Evolutionary conservation across 2,888 invertebrate genomes (phyloP).

Genomic region (Amitus sp.): DNA sequence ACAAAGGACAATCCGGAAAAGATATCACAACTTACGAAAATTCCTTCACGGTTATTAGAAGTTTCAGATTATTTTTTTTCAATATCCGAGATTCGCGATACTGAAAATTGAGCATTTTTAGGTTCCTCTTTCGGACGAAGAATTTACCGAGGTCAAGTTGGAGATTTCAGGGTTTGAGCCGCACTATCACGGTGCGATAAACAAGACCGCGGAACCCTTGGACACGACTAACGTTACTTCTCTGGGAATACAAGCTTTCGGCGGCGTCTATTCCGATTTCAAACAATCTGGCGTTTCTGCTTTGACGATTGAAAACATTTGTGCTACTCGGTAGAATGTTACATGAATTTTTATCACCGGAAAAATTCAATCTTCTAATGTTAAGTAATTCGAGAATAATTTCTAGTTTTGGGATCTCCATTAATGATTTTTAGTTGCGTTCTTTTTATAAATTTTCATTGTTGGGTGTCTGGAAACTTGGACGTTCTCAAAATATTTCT

Average conservation of each 20-base stretch:
- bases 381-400: too few species aligned
- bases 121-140: slow-evolving; percentile 66
- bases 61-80: too few species aligned
- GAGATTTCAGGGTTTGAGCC: slow-evolving; percentile 71
- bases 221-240: slow-evolving; percentile 71
- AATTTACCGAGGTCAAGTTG: slow-evolving; percentile 68
- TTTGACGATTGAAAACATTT: slow-evolving; percentile 73
- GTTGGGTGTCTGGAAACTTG: too few species aligned
- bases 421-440: too few species aligned
- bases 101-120: too few species aligned
- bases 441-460: too few species aligned
- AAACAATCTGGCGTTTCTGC: slow-evolving; percentile 75
- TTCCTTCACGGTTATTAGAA: slow-evolving; percentile 61
- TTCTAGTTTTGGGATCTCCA: too few species aligned
- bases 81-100: too few species aligned
- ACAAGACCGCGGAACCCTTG: slow-evolving; percentile 70
- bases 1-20: slow-evolving; percentile 69
- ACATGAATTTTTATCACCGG: too few species aligned
- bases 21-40: slow-evolving; percentile 73
- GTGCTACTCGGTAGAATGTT: slow-evolving; percentile 55
- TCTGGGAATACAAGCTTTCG: slow-evolving; percentile 74
- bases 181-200: slow-evolving; percentile 71
- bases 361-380: too few species aligned
- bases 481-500: too few species aligned
- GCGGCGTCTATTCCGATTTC: slow-evolving; percentile 73